Percentiles rank a stretch among this genome's conserved stretches.
Conservation (phyloP, 2,113 vertebrate species). For the Rhombomys opimus region DNA sequence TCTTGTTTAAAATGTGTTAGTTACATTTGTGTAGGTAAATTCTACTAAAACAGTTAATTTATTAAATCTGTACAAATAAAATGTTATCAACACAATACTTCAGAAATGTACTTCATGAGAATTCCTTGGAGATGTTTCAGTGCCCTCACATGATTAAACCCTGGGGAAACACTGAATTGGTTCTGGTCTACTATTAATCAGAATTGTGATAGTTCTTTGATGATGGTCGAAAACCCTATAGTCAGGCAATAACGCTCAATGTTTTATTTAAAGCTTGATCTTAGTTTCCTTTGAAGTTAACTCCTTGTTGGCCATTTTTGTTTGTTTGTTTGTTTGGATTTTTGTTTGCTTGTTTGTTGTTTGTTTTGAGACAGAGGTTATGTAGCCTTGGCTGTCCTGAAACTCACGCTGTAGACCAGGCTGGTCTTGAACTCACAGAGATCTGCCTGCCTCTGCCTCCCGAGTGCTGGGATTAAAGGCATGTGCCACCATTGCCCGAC, state of each 20-base stretch:
- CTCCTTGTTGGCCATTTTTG: neutral
- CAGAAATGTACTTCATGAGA: neutral
- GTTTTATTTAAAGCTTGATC: neutral
- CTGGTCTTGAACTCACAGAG: too few relatives aligned
- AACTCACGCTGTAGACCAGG: too few relatives aligned
- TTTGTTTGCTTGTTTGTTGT: too few relatives aligned
- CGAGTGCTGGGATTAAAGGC: too few relatives aligned
- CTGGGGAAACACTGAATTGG: neutral
- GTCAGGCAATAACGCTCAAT: neutral
- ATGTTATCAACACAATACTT: neutral
- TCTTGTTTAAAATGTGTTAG: slow-evolving; percentile 27
- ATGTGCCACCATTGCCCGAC: too few relatives aligned
- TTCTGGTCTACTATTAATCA: neutral
- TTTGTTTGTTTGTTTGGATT: too few relatives aligned
- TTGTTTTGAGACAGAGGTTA: too few relatives aligned
- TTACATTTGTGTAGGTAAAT: neutral
- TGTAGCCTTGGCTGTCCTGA: too few relatives aligned
- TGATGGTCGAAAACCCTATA: neutral
- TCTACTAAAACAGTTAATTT: neutral
- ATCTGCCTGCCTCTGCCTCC: too few relatives aligned
- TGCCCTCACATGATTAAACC: neutral
- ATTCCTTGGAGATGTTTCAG: neutral
- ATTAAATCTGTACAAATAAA: neutral
- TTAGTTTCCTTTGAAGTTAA: neutral
- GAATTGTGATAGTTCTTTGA: neutral